phyloP scores from a whole-genome alignment of 1,140 invertebrate species.

The Dreissena polymorpha region DNA sequence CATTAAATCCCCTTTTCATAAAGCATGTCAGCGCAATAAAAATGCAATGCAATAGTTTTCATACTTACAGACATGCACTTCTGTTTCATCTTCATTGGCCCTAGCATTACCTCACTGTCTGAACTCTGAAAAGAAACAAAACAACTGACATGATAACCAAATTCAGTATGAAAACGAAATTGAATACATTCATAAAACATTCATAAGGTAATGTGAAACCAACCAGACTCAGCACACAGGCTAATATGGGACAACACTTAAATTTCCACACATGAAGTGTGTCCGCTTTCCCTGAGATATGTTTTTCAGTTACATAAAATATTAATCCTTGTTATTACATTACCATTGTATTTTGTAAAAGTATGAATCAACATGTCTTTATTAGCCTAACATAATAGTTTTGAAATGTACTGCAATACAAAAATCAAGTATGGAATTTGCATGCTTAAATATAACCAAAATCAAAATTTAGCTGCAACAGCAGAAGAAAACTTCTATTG shows the following conservation, averaged over 20 bases:
- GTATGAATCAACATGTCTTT: too few relatives aligned
- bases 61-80: conserved; percentile 63
- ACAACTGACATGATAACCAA: background rate
- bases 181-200: background rate
- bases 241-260: background rate
- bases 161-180: background rate
- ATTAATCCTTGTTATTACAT: background rate
- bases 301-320: background rate
- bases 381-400: too few relatives aligned
- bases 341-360: too few relatives aligned
- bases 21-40: too few relatives aligned
- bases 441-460: too few relatives aligned
- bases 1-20: too few relatives aligned
- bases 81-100: conserved; percentile 64
- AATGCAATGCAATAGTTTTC: too few relatives aligned
- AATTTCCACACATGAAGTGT: background rate
- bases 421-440: too few relatives aligned
- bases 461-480: too few relatives aligned
- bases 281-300: background rate
- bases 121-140: conserved; percentile 58
- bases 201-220: background rate
- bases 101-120: conserved; percentile 59
- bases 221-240: background rate
- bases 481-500: too few relatives aligned
- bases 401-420: too few relatives aligned